These are phyloP conservation scores for Hypocryptadius cinnamomeus DNA, from an alignment of 2,113 vertebrate species.

Conservation along the genomic window DNA sequence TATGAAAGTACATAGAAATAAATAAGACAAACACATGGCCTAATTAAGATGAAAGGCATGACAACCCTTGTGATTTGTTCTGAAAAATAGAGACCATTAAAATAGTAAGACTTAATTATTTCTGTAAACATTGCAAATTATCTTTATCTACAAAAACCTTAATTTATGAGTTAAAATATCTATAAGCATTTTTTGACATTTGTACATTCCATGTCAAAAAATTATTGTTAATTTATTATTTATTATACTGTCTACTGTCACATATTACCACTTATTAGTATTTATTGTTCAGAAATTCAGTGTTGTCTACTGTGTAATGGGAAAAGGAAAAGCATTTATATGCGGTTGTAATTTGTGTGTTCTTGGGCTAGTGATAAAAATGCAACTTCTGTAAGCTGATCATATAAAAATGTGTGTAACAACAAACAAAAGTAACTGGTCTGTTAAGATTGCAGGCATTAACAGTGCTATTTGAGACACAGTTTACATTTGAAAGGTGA, in stretches of 20 bases:
- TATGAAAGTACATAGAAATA: constrained; percentile 68
- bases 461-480: background rate
- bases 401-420: background rate
- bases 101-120: constrained; percentile 64
- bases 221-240: constrained; percentile 58
- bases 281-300: constrained; percentile 44
- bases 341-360: background rate
- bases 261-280: constrained; percentile 46
- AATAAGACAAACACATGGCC: constrained; percentile 58
- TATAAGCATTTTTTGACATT: constrained; percentile 42
- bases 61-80: constrained; percentile 61
- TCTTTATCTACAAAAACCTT: constrained; percentile 34
- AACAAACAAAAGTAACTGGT: background rate
- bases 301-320: background rate
- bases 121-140: constrained; percentile 59
- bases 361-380: background rate
- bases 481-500: background rate
- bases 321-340: constrained; percentile 13
- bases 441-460: background rate
- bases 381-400: background rate
- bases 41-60: constrained; percentile 71
- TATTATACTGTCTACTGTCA: constrained; percentile 11
- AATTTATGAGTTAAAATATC: constrained; percentile 31
- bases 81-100: constrained; percentile 57
- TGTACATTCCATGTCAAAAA: constrained; percentile 26